Evolutionary conservation across 2,888 invertebrate genomes (phyloP).

Genomic region (Patella caerulea): DNA sequence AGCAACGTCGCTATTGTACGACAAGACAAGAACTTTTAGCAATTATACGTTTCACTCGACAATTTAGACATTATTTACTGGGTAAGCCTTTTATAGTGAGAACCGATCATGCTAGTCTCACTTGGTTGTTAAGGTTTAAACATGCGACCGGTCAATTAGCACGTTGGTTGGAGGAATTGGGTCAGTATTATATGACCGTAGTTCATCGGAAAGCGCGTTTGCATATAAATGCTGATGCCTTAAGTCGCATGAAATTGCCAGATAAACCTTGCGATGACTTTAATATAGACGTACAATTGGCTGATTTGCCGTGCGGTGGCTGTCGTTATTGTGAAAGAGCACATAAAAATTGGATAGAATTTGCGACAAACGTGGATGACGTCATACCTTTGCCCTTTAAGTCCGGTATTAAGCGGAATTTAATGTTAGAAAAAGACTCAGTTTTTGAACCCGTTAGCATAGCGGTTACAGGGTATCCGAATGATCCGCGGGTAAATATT

Average conservation of each 20-base stretch:
- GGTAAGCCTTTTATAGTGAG: constrained; percentile 24
- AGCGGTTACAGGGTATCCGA: too few species aligned
- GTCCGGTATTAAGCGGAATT: too few species aligned
- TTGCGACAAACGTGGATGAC: too few species aligned
- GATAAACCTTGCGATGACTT: not conserved
- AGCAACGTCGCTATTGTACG: constrained; percentile 30
- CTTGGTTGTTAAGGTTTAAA: constrained; percentile 23
- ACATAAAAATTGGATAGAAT: too few species aligned
- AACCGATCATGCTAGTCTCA: constrained; percentile 32
- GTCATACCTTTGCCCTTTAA: too few species aligned
- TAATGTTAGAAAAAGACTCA: too few species aligned
- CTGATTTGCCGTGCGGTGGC: not conserved
- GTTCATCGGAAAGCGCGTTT: not conserved
- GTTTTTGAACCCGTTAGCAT: too few species aligned
- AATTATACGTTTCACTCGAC: not conserved
- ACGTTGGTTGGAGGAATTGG: constrained; percentile 24
- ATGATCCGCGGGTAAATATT: too few species aligned
- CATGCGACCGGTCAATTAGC: constrained; percentile 23
- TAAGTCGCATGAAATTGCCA: not conserved
- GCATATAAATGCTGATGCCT: not conserved
- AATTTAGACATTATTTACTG: constrained; percentile 26
- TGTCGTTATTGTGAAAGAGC: not conserved
- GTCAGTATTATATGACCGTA: not conserved
- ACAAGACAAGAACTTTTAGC: constrained; percentile 17
- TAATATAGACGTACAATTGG: not conserved